Conservation (phyloP, 37 sponge, comb jelly and placozoan genomes). For the Bolinopsis microptera region DNA sequence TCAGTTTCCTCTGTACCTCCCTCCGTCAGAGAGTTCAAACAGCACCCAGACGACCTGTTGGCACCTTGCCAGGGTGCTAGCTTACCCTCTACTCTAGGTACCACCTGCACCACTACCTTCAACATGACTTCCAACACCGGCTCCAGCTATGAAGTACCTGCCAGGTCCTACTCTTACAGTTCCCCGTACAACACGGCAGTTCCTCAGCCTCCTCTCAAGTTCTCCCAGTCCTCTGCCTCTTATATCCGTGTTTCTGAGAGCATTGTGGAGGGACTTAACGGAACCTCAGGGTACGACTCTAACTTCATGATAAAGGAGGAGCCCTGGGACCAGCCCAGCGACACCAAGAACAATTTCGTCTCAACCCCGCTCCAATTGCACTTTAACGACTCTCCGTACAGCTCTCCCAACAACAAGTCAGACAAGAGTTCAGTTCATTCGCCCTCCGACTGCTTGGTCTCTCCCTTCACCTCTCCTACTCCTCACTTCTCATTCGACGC, state of each 20-base stretch:
- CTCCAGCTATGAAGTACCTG: not conserved
- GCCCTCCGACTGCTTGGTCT: constrained; percentile 37
- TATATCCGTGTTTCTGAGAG: not conserved
- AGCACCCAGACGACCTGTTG: not conserved
- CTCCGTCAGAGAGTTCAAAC: not conserved
- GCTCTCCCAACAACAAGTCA: not conserved
- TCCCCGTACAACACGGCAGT: not conserved
- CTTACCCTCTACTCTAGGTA: not conserved
- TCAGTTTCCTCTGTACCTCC: not conserved
- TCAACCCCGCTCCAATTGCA: not conserved
- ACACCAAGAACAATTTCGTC: not conserved
- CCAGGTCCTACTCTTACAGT: not conserved
- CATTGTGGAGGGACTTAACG: not conserved
- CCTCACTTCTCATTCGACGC: not conserved
- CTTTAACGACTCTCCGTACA: constrained; percentile 12
- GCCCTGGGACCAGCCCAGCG: not conserved
- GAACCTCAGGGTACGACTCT: not conserved
- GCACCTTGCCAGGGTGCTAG: not conserved
- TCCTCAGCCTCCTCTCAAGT: not conserved
- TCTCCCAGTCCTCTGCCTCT: not conserved
- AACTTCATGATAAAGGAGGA: not conserved
- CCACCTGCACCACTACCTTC: not conserved
- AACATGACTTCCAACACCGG: not conserved
- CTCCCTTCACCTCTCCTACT: not conserved
- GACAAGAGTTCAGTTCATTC: constrained; percentile 29